These are phyloP conservation scores for human DNA, from an alignment of 2,113 vertebrate genomes.

Conservation along the genomic window DNA sequence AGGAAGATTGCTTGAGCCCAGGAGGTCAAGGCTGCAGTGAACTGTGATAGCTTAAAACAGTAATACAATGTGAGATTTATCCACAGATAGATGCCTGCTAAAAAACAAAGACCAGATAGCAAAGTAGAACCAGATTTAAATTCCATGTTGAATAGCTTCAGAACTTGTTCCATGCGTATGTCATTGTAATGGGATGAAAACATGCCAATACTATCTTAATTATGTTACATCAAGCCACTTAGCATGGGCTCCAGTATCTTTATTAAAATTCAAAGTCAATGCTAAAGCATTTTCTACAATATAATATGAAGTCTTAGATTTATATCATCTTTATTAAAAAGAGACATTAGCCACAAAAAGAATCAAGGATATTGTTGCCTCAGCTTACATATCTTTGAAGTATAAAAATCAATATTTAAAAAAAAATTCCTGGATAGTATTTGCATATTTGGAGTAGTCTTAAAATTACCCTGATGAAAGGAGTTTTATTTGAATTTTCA, in stretches of 20 bases:
- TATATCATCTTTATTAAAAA: background rate
- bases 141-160: background rate
- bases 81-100: background rate
- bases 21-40: no score
- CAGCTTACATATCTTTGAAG: background rate
- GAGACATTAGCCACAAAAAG: background rate
- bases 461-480: background rate
- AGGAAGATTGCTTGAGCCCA: no score
- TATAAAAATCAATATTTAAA: background rate
- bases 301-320: background rate
- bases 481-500: conserved; percentile 19
- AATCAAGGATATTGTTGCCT: background rate
- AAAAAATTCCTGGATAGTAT: no score
- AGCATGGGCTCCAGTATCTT: background rate
- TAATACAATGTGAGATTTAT: background rate
- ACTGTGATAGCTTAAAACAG: background rate
- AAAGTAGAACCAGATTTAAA: background rate
- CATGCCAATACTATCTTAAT: background rate
- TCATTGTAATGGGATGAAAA: background rate
- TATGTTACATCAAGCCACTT: background rate
- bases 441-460: background rate
- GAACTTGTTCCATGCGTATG: background rate
- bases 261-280: background rate
- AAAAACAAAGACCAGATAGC: background rate
- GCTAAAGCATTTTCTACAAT: background rate